These are phyloP conservation scores for Papilio xuthus DNA, from an alignment of 1,140 invertebrate species.

Conservation along the genomic window DNA sequence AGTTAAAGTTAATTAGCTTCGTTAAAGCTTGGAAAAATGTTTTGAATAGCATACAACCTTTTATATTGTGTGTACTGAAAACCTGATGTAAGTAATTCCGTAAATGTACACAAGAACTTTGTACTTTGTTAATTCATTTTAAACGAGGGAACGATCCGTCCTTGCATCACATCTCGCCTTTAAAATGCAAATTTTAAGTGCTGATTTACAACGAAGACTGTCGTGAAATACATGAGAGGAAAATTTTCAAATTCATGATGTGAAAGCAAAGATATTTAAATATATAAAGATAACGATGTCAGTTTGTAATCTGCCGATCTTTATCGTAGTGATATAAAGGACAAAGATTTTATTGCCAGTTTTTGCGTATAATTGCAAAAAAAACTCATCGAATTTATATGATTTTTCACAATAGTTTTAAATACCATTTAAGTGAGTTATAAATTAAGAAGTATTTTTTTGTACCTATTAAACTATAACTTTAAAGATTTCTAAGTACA, in stretches of 20 bases:
- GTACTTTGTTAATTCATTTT: not conserved
- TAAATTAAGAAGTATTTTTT: too few species aligned
- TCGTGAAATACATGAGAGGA: not conserved
- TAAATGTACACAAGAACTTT: not conserved
- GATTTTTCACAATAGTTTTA: too few species aligned
- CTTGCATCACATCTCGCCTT: not conserved
- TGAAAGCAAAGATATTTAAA: not conserved
- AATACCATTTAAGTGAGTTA: too few species aligned
- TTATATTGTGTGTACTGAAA: not conserved
- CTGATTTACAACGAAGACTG: conserved; percentile 10
- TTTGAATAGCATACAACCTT: not conserved
- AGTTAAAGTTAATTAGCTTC: not conserved
- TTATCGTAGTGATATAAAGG: too few species aligned
- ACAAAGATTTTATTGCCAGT: too few species aligned
- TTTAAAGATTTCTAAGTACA: not conserved
- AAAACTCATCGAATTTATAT: too few species aligned
- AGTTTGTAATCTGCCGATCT: not conserved
- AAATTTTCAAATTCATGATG: not conserved
- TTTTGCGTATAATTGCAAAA: too few species aligned
- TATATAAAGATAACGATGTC: not conserved
- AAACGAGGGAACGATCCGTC: not conserved
- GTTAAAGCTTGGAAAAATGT: not conserved
- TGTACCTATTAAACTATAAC: not conserved
- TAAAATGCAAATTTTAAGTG: conserved; percentile 23
- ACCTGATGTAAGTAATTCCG: not conserved